Evolutionary conservation across 2,888 invertebrate genomes (phyloP).

Genomic region (Clostera curtula): DNA sequence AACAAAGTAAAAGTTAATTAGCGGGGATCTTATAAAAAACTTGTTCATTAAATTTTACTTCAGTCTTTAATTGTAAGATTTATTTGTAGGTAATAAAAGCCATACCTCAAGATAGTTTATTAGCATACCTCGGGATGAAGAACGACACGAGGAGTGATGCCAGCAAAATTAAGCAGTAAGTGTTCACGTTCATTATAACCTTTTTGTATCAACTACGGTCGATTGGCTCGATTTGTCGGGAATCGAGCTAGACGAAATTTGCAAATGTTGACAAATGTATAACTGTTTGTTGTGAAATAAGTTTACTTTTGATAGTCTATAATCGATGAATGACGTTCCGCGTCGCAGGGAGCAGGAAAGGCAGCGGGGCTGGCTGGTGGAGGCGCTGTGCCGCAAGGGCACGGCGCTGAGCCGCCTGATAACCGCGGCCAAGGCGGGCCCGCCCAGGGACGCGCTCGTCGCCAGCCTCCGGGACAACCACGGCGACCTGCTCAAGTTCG

Average conservation of each 20-base stretch:
- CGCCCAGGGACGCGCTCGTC: constrained; percentile 67
- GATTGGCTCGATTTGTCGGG: too few relatives aligned
- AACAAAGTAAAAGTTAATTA: too few relatives aligned
- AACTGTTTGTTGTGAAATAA: not conserved
- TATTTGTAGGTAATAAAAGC: constrained; percentile 55
- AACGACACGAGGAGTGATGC: constrained; percentile 89
- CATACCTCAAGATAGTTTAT: constrained; percentile 85
- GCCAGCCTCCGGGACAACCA: constrained; percentile 56
- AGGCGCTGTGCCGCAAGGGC: constrained; percentile 86
- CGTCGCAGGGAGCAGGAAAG: constrained; percentile 85
- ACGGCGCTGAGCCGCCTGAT: constrained; percentile 80
- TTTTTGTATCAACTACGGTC: too few relatives aligned
- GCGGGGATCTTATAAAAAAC: too few relatives aligned
- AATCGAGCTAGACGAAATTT: too few relatives aligned
- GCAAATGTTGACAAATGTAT: too few relatives aligned
- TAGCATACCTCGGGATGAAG: constrained; percentile 90
- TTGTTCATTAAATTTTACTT: too few relatives aligned
- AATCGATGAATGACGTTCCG: constrained; percentile 2
- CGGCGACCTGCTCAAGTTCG: constrained; percentile 83
- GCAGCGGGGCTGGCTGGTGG: constrained; percentile 85
- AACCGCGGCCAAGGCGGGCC: constrained; percentile 57
- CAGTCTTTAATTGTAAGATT: constrained; percentile 1
- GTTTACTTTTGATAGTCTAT: not conserved
- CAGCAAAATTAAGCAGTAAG: constrained; percentile 86
- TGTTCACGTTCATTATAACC: too few relatives aligned